phyloP scores from a whole-genome alignment of 2,888 invertebrate genomes.

The Amphiduros pacificus region DNA sequence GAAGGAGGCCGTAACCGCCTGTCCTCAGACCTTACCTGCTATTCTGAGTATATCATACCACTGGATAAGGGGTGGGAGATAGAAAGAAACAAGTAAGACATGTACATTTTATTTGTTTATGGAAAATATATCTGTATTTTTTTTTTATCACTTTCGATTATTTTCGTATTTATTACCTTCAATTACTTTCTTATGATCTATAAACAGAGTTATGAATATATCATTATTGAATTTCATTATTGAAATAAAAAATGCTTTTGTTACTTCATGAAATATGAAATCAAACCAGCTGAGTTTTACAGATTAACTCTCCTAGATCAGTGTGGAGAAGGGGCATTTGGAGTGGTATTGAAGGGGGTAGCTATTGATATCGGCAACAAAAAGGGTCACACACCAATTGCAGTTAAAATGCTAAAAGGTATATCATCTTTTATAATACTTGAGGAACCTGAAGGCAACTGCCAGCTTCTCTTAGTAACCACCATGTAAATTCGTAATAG shows the following conservation, averaged over 20 bases:
- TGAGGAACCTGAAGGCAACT: neutral
- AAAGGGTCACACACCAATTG: slow-evolving; percentile 72
- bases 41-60: slow-evolving; percentile 86
- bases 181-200: too few relatives aligned
- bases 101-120: too few relatives aligned
- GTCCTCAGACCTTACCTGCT: slow-evolving; percentile 57
- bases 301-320: slow-evolving; percentile 61
- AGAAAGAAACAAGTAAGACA: slow-evolving; percentile 70
- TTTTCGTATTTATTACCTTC: too few relatives aligned
- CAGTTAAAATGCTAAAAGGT: slow-evolving; percentile 98
- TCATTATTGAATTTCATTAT: too few relatives aligned
- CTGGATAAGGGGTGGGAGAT: slow-evolving; percentile 95
- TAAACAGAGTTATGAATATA: too few relatives aligned
- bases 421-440: slow-evolving; percentile 33
- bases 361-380: slow-evolving; percentile 63
- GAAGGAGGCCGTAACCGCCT: slow-evolving; percentile 61
- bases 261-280: too few relatives aligned
- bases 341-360: slow-evolving; percentile 90
- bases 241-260: too few relatives aligned
- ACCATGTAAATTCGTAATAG: too few relatives aligned
- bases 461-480: too few relatives aligned
- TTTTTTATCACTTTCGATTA: too few relatives aligned
- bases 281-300: too few relatives aligned
- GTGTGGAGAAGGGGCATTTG: slow-evolving; percentile 96
- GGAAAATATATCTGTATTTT: too few relatives aligned